Evolutionary conservation across 1,140 invertebrate genomes (phyloP).

Genomic region (Cotesia vestalis): DNA sequence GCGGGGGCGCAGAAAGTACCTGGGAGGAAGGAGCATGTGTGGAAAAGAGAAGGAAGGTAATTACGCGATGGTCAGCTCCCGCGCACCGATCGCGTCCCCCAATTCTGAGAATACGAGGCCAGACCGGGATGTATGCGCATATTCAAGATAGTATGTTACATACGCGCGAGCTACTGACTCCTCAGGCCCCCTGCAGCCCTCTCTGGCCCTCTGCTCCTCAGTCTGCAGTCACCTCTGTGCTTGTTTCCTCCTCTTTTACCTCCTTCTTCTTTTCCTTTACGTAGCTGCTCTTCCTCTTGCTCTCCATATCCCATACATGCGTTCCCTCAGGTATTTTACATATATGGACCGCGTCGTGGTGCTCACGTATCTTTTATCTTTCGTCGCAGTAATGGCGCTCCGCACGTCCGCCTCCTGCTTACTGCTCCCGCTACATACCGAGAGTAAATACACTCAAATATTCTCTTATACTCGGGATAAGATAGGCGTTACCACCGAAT

Average conservation of each 20-base stretch:
- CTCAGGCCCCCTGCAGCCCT: slow-evolving; percentile 3
- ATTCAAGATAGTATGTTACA: slow-evolving; percentile 66
- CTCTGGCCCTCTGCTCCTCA: slow-evolving; percentile 25
- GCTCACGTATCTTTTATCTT: slow-evolving; percentile 56
- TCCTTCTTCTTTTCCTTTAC: slow-evolving; percentile 15
- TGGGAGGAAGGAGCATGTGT: slow-evolving; percentile 37
- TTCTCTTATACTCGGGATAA: slow-evolving; percentile 13
- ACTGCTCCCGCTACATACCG: slow-evolving; percentile 5
- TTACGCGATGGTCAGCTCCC: slow-evolving; percentile 56
- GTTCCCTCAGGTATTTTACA: slow-evolving; percentile 63
- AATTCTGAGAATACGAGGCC: slow-evolving; percentile 56
- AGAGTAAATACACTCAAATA: slow-evolving; percentile 29
- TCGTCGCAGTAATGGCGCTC: slow-evolving; percentile 53
- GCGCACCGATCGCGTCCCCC: slow-evolving; percentile 60
- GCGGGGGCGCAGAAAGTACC: slow-evolving; percentile 36
- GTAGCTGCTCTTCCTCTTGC: not conserved
- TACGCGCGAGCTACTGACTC: slow-evolving; percentile 27
- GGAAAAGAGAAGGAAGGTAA: slow-evolving; percentile 38
- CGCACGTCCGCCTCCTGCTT: slow-evolving; percentile 27
- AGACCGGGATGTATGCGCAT: slow-evolving; percentile 61
- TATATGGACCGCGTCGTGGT: slow-evolving; percentile 58
- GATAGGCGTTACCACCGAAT: slow-evolving; percentile 24
- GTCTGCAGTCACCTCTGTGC: slow-evolving; percentile 21
- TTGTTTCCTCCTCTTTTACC: not conserved
- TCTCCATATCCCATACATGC: slow-evolving; percentile 44